phyloP scores from a whole-genome alignment of 2,888 invertebrate species.

The Romanomermis culicivorax region DNA sequence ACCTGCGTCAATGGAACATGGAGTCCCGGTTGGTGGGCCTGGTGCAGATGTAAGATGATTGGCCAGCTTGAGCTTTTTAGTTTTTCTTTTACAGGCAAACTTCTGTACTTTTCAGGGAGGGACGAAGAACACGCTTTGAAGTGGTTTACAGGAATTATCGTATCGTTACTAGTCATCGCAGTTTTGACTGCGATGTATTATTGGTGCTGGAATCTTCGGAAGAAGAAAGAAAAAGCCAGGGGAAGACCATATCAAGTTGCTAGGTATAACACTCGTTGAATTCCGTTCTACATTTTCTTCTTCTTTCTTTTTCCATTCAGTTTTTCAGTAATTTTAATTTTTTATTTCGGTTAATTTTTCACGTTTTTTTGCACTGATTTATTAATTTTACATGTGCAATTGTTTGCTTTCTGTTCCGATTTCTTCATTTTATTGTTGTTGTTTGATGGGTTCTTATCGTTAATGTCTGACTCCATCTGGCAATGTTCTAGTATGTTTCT shows the following conservation, averaged over 20 bases:
- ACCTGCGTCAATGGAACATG: slow-evolving; percentile 20
- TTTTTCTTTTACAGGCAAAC: neutral
- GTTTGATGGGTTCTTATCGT: too few species aligned
- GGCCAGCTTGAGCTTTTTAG: neutral
- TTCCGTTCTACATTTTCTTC: too few species aligned
- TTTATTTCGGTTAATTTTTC: too few species aligned
- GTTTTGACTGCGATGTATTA: slow-evolving; percentile 6
- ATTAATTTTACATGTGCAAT: too few species aligned
- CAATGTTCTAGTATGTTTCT: too few species aligned
- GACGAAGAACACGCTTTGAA: slow-evolving; percentile 7
- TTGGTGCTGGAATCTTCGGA: slow-evolving; percentile 7
- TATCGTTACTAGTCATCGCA: slow-evolving; percentile 5
- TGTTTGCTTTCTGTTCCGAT: too few species aligned
- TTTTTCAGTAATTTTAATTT: too few species aligned
- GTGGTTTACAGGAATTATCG: slow-evolving; percentile 10
- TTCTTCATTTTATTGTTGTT: too few species aligned
- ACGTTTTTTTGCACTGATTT: too few species aligned
- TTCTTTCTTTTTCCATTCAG: too few species aligned
- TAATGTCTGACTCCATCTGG: too few species aligned
- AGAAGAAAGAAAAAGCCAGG: neutral
- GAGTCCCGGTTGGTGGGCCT: slow-evolving; percentile 20
- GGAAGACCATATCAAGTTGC: neutral
- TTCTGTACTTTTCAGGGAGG: slow-evolving; percentile 6
- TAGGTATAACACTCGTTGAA: neutral
- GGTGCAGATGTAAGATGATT: slow-evolving; percentile 18